These are phyloP conservation scores for Corydoras maculifer DNA, from an alignment of 2,113 vertebrate genomes.

Conservation along the genomic window DNA sequence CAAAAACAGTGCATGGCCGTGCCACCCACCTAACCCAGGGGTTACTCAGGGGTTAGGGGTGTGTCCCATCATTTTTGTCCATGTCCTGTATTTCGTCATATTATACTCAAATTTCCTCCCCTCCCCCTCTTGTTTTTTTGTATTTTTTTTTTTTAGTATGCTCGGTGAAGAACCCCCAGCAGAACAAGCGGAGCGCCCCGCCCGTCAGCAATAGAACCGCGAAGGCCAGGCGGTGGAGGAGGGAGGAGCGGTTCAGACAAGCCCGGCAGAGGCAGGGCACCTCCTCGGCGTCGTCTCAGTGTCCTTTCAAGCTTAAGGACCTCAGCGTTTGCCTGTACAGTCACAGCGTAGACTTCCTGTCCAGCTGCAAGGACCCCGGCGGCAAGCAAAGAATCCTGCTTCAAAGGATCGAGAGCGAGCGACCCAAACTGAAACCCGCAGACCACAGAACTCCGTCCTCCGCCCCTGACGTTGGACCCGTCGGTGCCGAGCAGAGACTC, in stretches of 20 bases:
- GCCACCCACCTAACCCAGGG: too few species aligned
- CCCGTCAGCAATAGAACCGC: slow-evolving; percentile 55
- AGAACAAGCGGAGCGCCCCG: slow-evolving; percentile 64
- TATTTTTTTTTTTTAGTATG: slow-evolving; percentile 52
- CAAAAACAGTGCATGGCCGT: too few species aligned
- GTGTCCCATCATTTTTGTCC: too few species aligned
- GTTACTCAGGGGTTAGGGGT: too few species aligned
- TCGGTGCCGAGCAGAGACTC: too few species aligned
- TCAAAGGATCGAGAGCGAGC: slow-evolving; percentile 49
- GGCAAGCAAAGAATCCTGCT: slow-evolving; percentile 59
- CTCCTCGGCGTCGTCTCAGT: slow-evolving; percentile 34
- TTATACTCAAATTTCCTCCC: background rate
- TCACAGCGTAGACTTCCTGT: slow-evolving; percentile 60
- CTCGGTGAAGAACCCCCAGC: slow-evolving; percentile 66
- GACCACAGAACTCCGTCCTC: background rate
- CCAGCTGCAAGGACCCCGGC: slow-evolving; percentile 59
- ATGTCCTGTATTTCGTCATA: too few species aligned
- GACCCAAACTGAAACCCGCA: slow-evolving; percentile 27
- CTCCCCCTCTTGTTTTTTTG: slow-evolving; percentile 15
- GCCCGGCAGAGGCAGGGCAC: slow-evolving; percentile 43
- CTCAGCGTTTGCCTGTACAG: slow-evolving; percentile 56
- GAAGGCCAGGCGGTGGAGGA: slow-evolving; percentile 59
- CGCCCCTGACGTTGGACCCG: too few species aligned
- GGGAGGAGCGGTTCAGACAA: slow-evolving; percentile 50
- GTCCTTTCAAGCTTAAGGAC: slow-evolving; percentile 54